Base-by-base conservation (phyloP, 2,888 invertebrate species). In the Catocala nupta region DNA sequence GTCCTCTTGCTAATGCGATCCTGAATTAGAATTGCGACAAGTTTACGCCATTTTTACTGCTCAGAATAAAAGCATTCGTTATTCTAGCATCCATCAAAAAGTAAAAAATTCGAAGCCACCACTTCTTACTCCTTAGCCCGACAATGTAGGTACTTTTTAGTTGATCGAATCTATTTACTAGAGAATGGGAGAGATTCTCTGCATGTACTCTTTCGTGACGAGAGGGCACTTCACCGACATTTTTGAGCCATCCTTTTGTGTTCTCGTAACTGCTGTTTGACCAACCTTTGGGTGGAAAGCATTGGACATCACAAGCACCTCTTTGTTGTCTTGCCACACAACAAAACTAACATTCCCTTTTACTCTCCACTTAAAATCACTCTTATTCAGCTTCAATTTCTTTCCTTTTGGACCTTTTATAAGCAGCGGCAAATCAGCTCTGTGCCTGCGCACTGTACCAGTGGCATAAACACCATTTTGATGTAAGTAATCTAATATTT, bases 271-370 rank as follows among this genome's bases (percentile, higher is more conserved):
- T 75, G 61, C 52, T 42, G 43, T 63, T 59, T 63, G n/a, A n/a
- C n/a, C n/a, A n/a, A n/a, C n/a, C n/a, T 75, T 77, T 34, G 77
- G 78, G 64, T 73, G 71, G 53, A 71, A 73, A 36, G 72, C 67
- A 59, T 65, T 73, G 25, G 64, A 71, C 47, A 77, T 55, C 10
- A 75, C 16, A 50, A 53, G 3, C 11, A 55, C 55, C 8, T 72
- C 66, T 69, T 73, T 65, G 8, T 58, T 72, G 57, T 75, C 71
- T 62, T 68, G 61, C 71, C 72, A 74, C 33, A 69, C 54, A 12
- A 57, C 64, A 47, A 55, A 55, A 8, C 45, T 47, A 4, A 45
- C 55, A 55, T 47, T n/a, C 33, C 44, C 12, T n/a, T 54, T 33
- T 2, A 55, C 33, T 10, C 34, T 45, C 45, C 44, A 44, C 10